These are phyloP conservation scores for Acanthornis magna DNA, from an alignment of 2,797 vertebrate genomes.

Conservation along the genomic window DNA sequence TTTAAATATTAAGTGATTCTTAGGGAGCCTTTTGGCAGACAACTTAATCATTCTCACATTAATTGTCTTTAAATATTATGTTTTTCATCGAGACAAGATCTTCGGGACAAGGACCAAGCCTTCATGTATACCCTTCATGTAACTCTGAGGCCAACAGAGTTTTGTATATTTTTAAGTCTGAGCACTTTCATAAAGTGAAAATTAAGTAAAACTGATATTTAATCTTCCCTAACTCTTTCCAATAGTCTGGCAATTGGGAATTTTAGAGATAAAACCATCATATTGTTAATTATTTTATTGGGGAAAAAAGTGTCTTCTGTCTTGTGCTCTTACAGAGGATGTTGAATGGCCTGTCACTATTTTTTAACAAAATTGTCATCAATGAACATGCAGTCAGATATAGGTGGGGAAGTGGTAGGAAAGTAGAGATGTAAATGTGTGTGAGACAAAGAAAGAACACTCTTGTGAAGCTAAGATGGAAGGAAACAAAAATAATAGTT, in stretches of 20 bases:
- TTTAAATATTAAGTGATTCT: slow-evolving; percentile 25
- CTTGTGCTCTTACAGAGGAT: neutral
- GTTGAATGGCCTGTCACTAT: neutral
- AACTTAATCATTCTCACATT: neutral
- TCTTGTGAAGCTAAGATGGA: neutral
- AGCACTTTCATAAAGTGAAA: neutral
- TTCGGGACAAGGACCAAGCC: neutral
- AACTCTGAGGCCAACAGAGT: neutral
- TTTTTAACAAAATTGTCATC: neutral
- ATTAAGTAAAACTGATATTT: neutral
- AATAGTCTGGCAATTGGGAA: neutral
- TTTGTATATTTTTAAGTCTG: neutral
- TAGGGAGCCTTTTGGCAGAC: neutral
- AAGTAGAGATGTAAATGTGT: neutral
- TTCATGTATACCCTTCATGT: neutral
- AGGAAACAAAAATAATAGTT: neutral
- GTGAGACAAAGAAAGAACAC: neutral
- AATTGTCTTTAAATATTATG: slow-evolving; percentile 23
- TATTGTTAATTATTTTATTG: neutral
- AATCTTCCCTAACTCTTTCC: neutral
- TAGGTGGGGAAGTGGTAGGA: neutral
- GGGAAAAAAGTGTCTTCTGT: accelerated
- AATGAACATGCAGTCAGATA: neutral
- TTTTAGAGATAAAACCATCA: neutral
- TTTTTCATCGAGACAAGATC: neutral